Base-by-base conservation (phyloP, 2,888 invertebrate species). In the Cheilosia vulpina region DNA sequence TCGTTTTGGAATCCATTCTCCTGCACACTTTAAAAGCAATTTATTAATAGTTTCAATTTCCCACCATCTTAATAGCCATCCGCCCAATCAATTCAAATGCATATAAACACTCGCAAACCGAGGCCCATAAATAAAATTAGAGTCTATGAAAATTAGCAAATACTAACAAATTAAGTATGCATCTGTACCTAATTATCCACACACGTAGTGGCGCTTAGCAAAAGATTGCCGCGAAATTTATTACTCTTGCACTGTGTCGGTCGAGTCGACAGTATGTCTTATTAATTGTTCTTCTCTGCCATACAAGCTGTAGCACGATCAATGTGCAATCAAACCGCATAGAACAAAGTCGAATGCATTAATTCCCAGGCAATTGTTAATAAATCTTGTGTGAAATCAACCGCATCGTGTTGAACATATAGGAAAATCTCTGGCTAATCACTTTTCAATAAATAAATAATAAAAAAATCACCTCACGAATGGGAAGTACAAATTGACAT, bases 401-500 rank as follows among this genome's bases (percentile, higher is more conserved):
- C 87, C 88, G 73, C 76, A 87, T 87, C 87, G 69, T 88, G 87
- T 87, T 80, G 65, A 87, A 87, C 87, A 87, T 77, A 69, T 31
- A 57, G 65, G 52, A 77, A 55, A 76, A 68, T 62, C 65, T 5
- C 52, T 71, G 60, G 75, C 47, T 81, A 87, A 83, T 87, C 71
- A 66, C 73, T 82, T 77, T 11, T 34, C 63, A 55, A 73, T 76
- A 82, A 34, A 69, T 41, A 50, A 31, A 34, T 24, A 24, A 24
- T 9, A 13, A 45, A 38, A 71, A 21, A 62, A 19, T n/a, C 4
- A 53, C 38, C 27, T 45, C 66, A 31, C 60, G 45, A 62, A 57
- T 57, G 58, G 24, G 27, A 60, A 52, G 63, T 87, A 89, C 88
- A 89, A 89, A 89, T 89, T 89, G 88, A 88, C 87, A 88, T 87